Evolutionary conservation across 2,113 vertebrate species (phyloP).

Genomic region (Choloepus hoffmanni): DNA sequence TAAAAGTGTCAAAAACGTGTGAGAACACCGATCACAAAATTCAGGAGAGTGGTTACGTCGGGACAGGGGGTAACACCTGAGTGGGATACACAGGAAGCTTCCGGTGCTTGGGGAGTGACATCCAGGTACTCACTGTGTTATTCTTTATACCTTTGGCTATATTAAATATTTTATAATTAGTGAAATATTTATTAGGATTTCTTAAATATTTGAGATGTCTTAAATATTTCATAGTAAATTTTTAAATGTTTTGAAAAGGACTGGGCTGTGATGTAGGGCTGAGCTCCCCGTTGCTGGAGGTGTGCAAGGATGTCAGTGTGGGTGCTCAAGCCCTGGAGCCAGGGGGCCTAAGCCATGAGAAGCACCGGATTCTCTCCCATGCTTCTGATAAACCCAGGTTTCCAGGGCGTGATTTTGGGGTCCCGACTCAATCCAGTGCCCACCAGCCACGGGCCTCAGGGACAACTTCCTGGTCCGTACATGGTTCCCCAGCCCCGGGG

Average conservation of each 20-base stretch:
- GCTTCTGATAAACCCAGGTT: not conserved
- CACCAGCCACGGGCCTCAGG: not conserved
- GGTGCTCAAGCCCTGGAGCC: accelerated
- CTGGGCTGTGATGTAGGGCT: not conserved
- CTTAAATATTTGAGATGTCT: constrained; percentile 68
- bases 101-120: accelerated
- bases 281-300: accelerated
- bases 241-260: constrained; percentile 67
- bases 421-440: too few relatives aligned
- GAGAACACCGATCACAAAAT: not conserved
- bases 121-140: not conserved
- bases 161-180: constrained; percentile 70
- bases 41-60: too few relatives aligned
- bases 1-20: not conserved
- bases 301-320: not conserved
- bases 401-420: not conserved
- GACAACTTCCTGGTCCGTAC: accelerated
- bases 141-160: not conserved
- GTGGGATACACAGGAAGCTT: accelerated
- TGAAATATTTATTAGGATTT: constrained; percentile 75
- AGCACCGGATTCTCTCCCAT: accelerated
- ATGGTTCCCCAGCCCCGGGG: not conserved
- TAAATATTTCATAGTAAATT: constrained; percentile 71
- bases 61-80: accelerated
- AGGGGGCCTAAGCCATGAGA: accelerated